Percentiles rank a stretch among this genome's conserved stretches.
Conservation (phyloP, 2,797 vertebrate genomes). For the Tokudaia muenninki region DNA sequence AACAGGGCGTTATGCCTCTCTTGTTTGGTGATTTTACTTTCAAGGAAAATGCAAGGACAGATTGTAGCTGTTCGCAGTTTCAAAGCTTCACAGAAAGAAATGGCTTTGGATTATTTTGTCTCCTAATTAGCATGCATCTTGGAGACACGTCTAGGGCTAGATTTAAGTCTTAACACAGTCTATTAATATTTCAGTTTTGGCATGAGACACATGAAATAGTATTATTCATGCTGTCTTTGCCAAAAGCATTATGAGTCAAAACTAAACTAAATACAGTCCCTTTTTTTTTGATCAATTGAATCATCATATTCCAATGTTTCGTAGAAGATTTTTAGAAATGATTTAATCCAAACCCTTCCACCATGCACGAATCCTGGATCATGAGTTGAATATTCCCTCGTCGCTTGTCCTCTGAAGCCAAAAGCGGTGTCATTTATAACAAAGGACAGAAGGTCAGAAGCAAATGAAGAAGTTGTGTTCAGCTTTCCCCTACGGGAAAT, state of each 20-base stretch:
- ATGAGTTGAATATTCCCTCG: not conserved
- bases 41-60: constrained; percentile 80
- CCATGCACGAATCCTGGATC: not conserved
- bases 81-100: constrained; percentile 64
- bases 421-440: not conserved
- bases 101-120: constrained; percentile 66
- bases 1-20: constrained; percentile 51
- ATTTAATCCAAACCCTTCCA: constrained; percentile 28
- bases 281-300: constrained; percentile 53
- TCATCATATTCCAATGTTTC: constrained; percentile 57
- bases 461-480: not conserved
- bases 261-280: constrained; percentile 62
- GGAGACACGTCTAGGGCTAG: constrained; percentile 71
- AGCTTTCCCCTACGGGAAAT: not conserved
- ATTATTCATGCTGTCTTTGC: constrained; percentile 76
- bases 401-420: not conserved
- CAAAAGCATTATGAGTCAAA: constrained; percentile 74
- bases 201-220: constrained; percentile 68
- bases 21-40: constrained; percentile 67
- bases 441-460: constrained; percentile 6
- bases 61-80: constrained; percentile 70
- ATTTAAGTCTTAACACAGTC: constrained; percentile 74
- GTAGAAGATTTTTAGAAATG: constrained; percentile 43
- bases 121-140: constrained; percentile 74
- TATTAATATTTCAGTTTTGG: constrained; percentile 82